A percentile compares a stretch with the other conserved stretches of the same genome.
These are phyloP conservation scores for Strigops habroptila DNA, from an alignment of 2,113 vertebrate genomes.

Conservation along the genomic window DNA sequence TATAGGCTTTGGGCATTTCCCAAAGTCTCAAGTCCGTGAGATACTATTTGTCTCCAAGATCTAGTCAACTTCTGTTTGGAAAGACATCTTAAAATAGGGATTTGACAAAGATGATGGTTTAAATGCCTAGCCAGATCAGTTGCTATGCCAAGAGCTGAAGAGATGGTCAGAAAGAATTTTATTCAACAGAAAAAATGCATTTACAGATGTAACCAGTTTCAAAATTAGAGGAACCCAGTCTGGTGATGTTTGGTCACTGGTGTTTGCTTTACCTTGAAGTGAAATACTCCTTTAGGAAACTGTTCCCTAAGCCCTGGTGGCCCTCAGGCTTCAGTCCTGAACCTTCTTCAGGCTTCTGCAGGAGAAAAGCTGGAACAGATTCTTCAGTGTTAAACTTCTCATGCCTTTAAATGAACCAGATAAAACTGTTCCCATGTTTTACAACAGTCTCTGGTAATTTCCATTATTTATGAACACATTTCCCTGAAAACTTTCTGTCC, in stretches of 20 bases:
- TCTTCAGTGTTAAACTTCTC: not conserved
- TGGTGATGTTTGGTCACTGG: not conserved
- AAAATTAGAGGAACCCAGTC: not conserved
- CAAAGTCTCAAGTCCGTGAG: not conserved
- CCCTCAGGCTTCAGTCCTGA: not conserved
- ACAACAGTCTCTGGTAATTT: constrained; percentile 13
- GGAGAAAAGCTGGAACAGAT: not conserved
- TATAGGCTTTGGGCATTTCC: not conserved
- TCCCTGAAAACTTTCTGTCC: constrained; percentile 42
- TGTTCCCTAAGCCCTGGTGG: not conserved
- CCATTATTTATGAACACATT: constrained; percentile 57
- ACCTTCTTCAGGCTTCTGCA: not conserved
- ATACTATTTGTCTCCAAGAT: not conserved
- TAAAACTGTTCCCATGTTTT: not conserved
- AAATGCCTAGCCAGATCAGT: not conserved
- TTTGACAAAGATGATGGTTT: not conserved
- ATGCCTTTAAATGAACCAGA: not conserved
- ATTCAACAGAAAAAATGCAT: not conserved
- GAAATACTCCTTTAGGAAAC: not conserved
- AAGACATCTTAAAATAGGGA: not conserved
- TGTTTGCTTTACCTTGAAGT: not conserved
- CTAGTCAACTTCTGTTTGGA: not conserved
- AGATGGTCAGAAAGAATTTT: not conserved
- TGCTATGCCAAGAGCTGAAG: not conserved
- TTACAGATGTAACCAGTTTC: not conserved